These are phyloP conservation scores for Zonitis immaculata DNA, from an alignment of 2,888 invertebrate species.

Conservation along the genomic window DNA sequence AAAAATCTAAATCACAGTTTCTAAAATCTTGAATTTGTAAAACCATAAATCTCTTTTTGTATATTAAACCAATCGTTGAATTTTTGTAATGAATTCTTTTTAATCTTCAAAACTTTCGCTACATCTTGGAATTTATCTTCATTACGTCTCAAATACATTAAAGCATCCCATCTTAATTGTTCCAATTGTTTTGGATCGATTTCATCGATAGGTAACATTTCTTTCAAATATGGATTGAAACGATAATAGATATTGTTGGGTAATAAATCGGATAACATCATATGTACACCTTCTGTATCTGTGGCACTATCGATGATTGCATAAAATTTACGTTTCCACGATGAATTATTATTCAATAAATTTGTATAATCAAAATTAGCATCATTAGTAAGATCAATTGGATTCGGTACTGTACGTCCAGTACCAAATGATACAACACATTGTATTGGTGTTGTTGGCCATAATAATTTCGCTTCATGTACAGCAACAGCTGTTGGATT, in stretches of 20 bases:
- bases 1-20: not conserved
- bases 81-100: slow-evolving; percentile 46
- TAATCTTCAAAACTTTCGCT: slow-evolving; percentile 49
- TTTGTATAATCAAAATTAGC: slow-evolving; percentile 66
- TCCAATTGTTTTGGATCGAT: slow-evolving; percentile 66
- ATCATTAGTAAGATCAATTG: slow-evolving; percentile 43
- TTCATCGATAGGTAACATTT: slow-evolving; percentile 76
- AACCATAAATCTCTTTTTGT: slow-evolving; percentile 40
- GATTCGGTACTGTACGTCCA: slow-evolving; percentile 54
- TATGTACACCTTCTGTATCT: slow-evolving; percentile 81
- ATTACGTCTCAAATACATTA: slow-evolving; percentile 76
- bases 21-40: not conserved
- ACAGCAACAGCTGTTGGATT: slow-evolving; percentile 86
- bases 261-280: slow-evolving; percentile 68
- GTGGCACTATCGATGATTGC: slow-evolving; percentile 82
- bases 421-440: slow-evolving; percentile 84
- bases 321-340: slow-evolving; percentile 74
- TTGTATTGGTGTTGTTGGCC: slow-evolving; percentile 68
- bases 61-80: slow-evolving; percentile 49
- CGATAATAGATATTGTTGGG: slow-evolving; percentile 72
- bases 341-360: slow-evolving; percentile 70
- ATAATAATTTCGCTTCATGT: slow-evolving; percentile 78
- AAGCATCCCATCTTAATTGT: slow-evolving; percentile 68
- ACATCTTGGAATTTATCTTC: slow-evolving; percentile 69
- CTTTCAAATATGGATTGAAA: slow-evolving; percentile 83